Conservation (phyloP, 1,140 invertebrate species). For the Drosophila mauritiana region DNA sequence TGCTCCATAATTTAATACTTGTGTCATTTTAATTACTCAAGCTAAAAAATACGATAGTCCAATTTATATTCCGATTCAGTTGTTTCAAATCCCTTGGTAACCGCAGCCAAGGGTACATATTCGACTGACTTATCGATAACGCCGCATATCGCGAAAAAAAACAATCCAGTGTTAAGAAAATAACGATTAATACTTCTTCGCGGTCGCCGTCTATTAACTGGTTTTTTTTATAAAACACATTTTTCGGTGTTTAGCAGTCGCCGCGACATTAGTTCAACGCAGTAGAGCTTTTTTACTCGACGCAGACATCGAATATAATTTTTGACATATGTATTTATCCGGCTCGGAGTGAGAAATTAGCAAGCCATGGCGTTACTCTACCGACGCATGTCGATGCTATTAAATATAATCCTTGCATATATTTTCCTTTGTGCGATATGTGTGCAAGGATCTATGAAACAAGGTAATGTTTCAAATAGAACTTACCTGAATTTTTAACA, state of each 20-base stretch:
- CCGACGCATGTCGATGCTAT: conserved; percentile 49
- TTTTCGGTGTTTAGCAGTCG: conserved; percentile 14
- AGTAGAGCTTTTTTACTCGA: conserved; percentile 19
- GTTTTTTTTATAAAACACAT: conserved; percentile 13
- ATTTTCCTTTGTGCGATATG: conserved; percentile 38
- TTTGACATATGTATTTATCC: conserved; percentile 48
- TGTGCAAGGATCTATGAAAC: conserved; percentile 35
- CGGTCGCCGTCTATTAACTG: conserved; percentile 35
- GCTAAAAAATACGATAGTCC: background rate
- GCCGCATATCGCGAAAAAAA: conserved; percentile 21
- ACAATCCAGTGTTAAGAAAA: conserved; percentile 27
- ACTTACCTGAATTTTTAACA: background rate
- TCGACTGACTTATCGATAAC: conserved; percentile 12
- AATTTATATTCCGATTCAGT: background rate
- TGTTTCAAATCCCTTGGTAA: background rate
- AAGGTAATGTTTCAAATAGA: conserved; percentile 14
- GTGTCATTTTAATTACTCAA: too few relatives aligned
- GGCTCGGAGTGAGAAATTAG: conserved; percentile 47
- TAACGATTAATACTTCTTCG: conserved; percentile 39
- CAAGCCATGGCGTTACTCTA: conserved; percentile 43
- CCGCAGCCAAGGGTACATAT: conserved; percentile 5
- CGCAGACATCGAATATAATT: conserved; percentile 33
- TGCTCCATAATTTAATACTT: too few relatives aligned
- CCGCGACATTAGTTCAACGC: background rate
- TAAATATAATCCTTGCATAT: conserved; percentile 33